Percentiles rank a stretch among this genome's conserved stretches.
Evolutionary conservation across 1,140 invertebrate species (phyloP).

Genomic region (Liolophura sinensis): DNA sequence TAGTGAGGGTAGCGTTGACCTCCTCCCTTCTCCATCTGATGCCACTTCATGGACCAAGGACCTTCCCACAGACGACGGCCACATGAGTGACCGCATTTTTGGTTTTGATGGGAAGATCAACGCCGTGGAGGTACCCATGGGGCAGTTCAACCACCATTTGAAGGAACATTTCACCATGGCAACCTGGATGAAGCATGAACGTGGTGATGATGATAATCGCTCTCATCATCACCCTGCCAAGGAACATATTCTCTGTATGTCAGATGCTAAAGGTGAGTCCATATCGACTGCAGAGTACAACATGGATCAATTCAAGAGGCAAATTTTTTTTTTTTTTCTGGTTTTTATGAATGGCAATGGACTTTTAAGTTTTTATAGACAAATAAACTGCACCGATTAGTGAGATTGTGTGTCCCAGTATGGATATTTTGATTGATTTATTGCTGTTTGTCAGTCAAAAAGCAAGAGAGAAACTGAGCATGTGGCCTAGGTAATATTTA

Average conservation of each 20-base stretch:
- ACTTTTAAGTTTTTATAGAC: too few relatives aligned
- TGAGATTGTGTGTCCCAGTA: too few relatives aligned
- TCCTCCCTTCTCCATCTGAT: slow-evolving; percentile 80
- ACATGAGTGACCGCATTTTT: slow-evolving; percentile 88
- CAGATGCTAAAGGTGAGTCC: slow-evolving; percentile 91
- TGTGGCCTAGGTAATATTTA: too few relatives aligned
- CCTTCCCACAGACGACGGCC: slow-evolving; percentile 86
- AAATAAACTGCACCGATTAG: too few relatives aligned
- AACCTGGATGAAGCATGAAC: slow-evolving; percentile 89
- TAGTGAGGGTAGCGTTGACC: slow-evolving; percentile 72
- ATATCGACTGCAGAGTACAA: background rate
- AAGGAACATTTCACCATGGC: slow-evolving; percentile 84
- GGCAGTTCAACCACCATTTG: slow-evolving; percentile 66
- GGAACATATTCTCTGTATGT: slow-evolving; percentile 93
- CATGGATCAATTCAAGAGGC: too few relatives aligned
- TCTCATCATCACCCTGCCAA: slow-evolving; percentile 71
- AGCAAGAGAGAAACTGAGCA: too few relatives aligned
- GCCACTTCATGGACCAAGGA: slow-evolving; percentile 78
- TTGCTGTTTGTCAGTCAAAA: too few relatives aligned
- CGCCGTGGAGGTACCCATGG: slow-evolving; percentile 70
- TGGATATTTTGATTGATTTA: too few relatives aligned
- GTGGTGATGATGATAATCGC: slow-evolving; percentile 60
- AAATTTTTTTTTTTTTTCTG: too few relatives aligned
- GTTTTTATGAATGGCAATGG: too few relatives aligned
- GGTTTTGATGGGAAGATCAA: slow-evolving; percentile 88